Percentiles rank a stretch among this genome's conserved stretches.
phyloP scores from a whole-genome alignment of 2,797 vertebrate species.

The Triplophysa bombifrons region DNA sequence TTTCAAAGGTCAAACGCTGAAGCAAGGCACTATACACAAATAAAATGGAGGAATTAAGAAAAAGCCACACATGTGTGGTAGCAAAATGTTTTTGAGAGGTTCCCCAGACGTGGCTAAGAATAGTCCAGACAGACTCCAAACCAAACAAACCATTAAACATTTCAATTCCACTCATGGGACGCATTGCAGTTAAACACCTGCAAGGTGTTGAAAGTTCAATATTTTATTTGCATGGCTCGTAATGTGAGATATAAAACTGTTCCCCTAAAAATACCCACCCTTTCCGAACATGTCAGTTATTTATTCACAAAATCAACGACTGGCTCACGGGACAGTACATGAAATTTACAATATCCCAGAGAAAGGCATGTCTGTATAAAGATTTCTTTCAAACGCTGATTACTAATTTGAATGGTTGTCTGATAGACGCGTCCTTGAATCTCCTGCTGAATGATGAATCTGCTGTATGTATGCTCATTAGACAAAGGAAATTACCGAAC shows the following conservation, averaged over 20 bases:
- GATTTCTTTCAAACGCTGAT: slow-evolving; percentile 10
- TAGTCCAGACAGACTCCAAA: slow-evolving; percentile 65
- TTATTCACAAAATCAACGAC: slow-evolving; percentile 37
- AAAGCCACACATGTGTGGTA: slow-evolving; percentile 34
- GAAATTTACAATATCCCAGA: slow-evolving; percentile 24
- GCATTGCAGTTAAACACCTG: slow-evolving; percentile 58
- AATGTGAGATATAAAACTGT: slow-evolving; percentile 48
- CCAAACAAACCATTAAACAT: slow-evolving; percentile 73
- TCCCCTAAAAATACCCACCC: slow-evolving; percentile 32
- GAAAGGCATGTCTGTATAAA: slow-evolving; percentile 23
- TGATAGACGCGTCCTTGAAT: background rate
- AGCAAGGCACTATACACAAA: slow-evolving; percentile 27
- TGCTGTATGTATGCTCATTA: background rate
- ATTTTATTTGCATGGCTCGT: slow-evolving; percentile 54
- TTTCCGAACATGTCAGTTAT: slow-evolving; percentile 18
- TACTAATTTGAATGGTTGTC: background rate
- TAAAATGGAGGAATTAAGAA: slow-evolving; percentile 52
- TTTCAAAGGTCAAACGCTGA: slow-evolving; percentile 19
- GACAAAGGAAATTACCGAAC: background rate
- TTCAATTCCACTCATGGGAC: slow-evolving; percentile 64
- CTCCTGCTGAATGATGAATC: background rate
- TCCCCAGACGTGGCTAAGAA: slow-evolving; percentile 59
- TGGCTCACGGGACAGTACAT: background rate
- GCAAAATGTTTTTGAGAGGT: slow-evolving; percentile 49
- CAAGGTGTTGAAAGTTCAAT: slow-evolving; percentile 57